Base-by-base conservation (phyloP, 2,888 invertebrate species). In the Drosophila monieri region DNA sequence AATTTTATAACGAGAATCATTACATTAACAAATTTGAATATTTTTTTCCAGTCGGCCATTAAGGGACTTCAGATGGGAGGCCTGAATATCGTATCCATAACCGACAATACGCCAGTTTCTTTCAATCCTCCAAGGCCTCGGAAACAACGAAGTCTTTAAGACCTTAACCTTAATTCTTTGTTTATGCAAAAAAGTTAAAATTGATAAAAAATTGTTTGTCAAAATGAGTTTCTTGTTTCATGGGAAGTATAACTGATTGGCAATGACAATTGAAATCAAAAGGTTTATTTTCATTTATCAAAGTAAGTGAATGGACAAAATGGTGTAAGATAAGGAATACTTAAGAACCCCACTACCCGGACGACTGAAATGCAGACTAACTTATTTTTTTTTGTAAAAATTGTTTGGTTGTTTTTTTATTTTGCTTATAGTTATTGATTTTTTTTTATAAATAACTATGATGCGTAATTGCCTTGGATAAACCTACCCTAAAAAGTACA, bases 61-160 rank as follows among this genome's bases (percentile, higher is more conserved):
- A 98, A 98, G 92, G 99, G 99, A 1, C 91, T 99, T 18, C 95
- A 97, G 92, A 96, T 98, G 95, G 95, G 96, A 52, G 99, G 99
- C 12, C 89, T 98, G 37, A 94, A 97, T 69, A 95, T 99, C 76
- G 93, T 98, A 15, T 98, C 98, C 6, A 94, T 99, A 56, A 98
- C 98, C n/a, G 99, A 99, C 90, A 94, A 93, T 80, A 98, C 99
- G 0, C 94, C 93, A 56, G 95, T 98, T 5, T 95, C 97, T 0
- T 96, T 95, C 95, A 94, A 94, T 91, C 95, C 96, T 32, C 95
- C 95, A 3, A 93, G 98, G 69, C 94, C 98, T 27, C 94, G 96
- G 81, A 98, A 98, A 92, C 95, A 95, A 58, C 95, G 95, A 88
- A 95, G 96, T 92, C 92, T 98, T 89, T 98, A 95, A 4, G 15